These are phyloP conservation scores for Labrus mixtus DNA, from an alignment of 2,113 vertebrate species.

Conservation along the genomic window DNA sequence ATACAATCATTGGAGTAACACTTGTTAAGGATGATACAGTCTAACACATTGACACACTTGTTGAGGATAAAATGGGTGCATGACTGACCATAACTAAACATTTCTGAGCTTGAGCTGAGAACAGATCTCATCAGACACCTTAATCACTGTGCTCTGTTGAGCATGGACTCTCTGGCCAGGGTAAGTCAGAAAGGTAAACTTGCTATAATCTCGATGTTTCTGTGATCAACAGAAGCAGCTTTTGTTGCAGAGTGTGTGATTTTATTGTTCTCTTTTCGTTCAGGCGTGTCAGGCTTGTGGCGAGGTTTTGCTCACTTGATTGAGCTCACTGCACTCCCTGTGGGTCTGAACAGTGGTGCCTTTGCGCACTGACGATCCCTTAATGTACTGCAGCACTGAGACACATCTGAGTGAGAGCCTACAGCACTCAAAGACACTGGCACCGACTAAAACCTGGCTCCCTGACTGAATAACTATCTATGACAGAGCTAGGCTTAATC, in stretches of 20 bases:
- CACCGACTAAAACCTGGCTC: slow-evolving; percentile 10
- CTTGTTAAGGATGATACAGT: too few relatives aligned
- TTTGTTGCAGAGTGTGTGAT: background rate
- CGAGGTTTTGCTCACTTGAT: slow-evolving; percentile 21
- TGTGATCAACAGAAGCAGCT: slow-evolving; percentile 28
- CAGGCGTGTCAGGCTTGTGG: slow-evolving; percentile 7
- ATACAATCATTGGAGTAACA: too few relatives aligned
- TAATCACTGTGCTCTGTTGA: slow-evolving; percentile 12
- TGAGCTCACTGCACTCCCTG: slow-evolving; percentile 21
- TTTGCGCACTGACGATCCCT: slow-evolving; percentile 44
- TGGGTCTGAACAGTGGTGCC: slow-evolving; percentile 24
- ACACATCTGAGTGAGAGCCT: slow-evolving; percentile 24
- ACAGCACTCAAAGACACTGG: slow-evolving; percentile 17
- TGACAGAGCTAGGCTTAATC: slow-evolving; percentile 15
- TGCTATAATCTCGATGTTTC: background rate
- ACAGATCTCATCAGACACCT: background rate
- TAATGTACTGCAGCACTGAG: slow-evolving; percentile 48
- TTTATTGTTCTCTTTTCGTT: slow-evolving; percentile 27
- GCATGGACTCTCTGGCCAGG: too few relatives aligned
- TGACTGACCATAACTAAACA: too few relatives aligned
- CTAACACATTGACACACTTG: too few relatives aligned
- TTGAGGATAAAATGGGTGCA: too few relatives aligned
- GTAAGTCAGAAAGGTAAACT: background rate
- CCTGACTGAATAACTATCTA: slow-evolving; percentile 20
- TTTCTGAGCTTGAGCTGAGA: too few relatives aligned